These are phyloP conservation scores for Himalopsyche anomala DNA, from an alignment of 2,888 invertebrate genomes.

Conservation along the genomic window DNA sequence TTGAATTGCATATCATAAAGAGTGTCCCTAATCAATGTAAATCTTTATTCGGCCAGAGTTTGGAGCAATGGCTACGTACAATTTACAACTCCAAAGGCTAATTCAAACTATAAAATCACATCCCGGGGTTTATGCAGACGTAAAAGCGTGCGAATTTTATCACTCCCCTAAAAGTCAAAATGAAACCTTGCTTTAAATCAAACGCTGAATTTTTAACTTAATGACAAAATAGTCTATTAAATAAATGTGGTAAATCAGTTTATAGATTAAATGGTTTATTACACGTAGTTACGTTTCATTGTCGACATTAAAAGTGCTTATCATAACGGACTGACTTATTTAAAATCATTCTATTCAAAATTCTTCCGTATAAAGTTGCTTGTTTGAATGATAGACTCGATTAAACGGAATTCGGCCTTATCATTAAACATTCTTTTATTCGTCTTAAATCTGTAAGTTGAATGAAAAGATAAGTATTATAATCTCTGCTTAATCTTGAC, in stretches of 20 bases:
- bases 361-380: no score
- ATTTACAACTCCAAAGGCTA: constrained; percentile 49
- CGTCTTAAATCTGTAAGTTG: no score
- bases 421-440: no score
- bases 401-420: no score
- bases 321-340: no score
- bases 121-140: constrained; percentile 51
- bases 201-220: constrained; percentile 6
- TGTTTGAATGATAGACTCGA: no score
- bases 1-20: constrained; percentile 24
- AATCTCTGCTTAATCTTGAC: no score
- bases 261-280: constrained; percentile 8
- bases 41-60: constrained; percentile 1
- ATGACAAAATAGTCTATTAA: constrained; percentile 13
- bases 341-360: no score
- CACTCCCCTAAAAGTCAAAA: constrained; percentile 44
- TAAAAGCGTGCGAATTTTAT: constrained; percentile 58
- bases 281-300: constrained; percentile 25
- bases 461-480: no score
- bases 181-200: constrained; percentile 42
- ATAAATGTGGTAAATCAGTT: constrained; percentile 7
- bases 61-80: constrained; percentile 14
- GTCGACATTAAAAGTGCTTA: background rate
- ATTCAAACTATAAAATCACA: constrained; percentile 58
- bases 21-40: constrained; percentile 31